These are phyloP conservation scores for Buteo buteo DNA, from an alignment of 2,113 vertebrate species.

Conservation along the genomic window DNA sequence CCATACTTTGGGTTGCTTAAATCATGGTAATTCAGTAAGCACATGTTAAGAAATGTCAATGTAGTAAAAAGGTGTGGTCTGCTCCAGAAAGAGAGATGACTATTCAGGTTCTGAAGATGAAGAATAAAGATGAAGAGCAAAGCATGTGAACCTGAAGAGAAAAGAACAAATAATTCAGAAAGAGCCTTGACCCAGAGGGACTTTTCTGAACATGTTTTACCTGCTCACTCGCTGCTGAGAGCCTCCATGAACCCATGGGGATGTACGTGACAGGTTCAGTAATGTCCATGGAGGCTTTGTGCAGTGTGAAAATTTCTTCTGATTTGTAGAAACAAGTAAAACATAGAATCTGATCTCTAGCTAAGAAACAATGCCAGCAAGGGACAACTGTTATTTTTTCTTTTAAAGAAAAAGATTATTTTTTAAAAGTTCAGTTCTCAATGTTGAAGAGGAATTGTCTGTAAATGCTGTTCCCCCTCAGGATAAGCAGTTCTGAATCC, in stretches of 20 bases:
- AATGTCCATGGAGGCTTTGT: neutral
- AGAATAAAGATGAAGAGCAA: neutral
- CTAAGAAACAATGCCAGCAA: neutral
- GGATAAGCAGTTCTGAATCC: neutral
- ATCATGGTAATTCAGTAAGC: neutral
- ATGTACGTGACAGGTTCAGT: neutral
- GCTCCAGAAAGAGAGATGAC: neutral
- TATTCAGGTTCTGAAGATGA: neutral
- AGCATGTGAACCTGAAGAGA: neutral
- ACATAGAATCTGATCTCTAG: neutral
- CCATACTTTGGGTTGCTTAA: neutral
- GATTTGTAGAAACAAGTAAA: neutral
- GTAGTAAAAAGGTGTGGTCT: neutral
- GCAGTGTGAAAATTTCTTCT: neutral
- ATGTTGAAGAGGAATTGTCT: neutral
- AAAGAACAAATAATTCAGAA: neutral
- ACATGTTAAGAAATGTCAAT: neutral
- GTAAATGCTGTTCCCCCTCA: neutral
- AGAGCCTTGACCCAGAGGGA: neutral
- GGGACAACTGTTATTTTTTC: neutral
- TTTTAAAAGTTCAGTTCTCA: neutral
- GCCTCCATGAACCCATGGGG: neutral
- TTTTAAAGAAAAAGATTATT: neutral
- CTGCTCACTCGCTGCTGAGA: neutral
- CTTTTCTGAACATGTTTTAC: neutral